Conservation (phyloP, 2,113 vertebrate genomes). For the Hepsetus odoe region DNA sequence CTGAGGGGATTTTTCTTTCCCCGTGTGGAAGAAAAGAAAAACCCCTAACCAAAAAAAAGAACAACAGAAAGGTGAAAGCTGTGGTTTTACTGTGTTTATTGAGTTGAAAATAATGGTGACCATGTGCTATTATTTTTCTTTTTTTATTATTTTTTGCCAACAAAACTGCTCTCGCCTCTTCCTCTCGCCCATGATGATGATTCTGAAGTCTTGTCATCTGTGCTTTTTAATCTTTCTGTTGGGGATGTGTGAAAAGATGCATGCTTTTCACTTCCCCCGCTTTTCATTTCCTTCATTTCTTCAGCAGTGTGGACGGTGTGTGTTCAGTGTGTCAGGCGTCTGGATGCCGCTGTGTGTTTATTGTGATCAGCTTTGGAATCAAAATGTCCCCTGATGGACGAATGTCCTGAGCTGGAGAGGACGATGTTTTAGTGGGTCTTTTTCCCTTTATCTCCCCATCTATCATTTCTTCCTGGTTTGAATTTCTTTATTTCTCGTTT, state of each 20-base stretch:
- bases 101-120: constrained; percentile 82
- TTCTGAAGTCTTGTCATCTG: constrained; percentile 76
- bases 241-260: constrained; percentile 85
- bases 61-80: constrained; percentile 82
- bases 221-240: constrained; percentile 54
- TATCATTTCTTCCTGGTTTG: constrained; percentile 52
- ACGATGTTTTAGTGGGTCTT: constrained; percentile 65
- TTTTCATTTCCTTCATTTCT: constrained; percentile 58
- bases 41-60: constrained; percentile 61
- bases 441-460: constrained; percentile 60
- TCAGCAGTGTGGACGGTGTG: constrained; percentile 55
- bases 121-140: constrained; percentile 81
- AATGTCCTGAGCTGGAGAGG: constrained; percentile 69
- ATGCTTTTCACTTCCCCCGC: constrained; percentile 86
- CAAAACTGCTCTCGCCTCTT: constrained; percentile 78
- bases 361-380: constrained; percentile 77
- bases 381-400: constrained; percentile 62
- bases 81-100: constrained; percentile 75
- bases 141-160: constrained; percentile 50
- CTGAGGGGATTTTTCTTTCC: constrained; percentile 80
- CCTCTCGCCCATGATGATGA: constrained; percentile 76
- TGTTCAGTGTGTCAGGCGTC: constrained; percentile 27
- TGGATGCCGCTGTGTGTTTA: constrained; percentile 41
- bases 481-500: constrained; percentile 57
- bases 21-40: constrained; percentile 81